phyloP scores from a whole-genome alignment of 2,797 vertebrate species.

The Callimico goeldii region DNA sequence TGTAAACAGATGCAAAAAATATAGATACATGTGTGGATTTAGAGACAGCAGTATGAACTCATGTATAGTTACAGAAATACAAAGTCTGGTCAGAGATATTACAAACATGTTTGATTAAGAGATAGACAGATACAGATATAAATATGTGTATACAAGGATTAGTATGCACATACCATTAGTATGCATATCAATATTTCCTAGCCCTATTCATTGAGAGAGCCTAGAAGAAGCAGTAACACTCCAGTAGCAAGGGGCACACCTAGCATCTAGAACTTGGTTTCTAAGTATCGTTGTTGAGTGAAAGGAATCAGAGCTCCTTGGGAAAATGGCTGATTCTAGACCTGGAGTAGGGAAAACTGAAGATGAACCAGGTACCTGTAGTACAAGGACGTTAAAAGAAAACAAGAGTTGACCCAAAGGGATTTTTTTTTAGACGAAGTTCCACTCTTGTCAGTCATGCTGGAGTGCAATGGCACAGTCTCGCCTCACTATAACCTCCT shows the following conservation, averaged over 20 bases:
- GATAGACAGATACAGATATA: background rate
- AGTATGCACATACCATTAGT: background rate
- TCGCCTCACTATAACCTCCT: too few relatives aligned
- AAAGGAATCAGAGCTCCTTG: background rate
- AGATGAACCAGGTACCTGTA: background rate
- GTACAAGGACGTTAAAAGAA: background rate
- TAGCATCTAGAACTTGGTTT: background rate
- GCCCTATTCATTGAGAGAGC: background rate
- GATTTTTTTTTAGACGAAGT: too few relatives aligned
- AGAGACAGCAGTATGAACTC: background rate
- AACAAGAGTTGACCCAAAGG: background rate
- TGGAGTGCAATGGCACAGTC: too few relatives aligned
- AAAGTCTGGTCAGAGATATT: too few relatives aligned
- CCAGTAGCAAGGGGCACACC: background rate
- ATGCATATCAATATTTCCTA: background rate
- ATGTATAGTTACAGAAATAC: background rate
- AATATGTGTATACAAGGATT: background rate
- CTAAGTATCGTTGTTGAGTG: background rate
- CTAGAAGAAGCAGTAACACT: background rate
- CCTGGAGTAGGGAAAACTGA: background rate
- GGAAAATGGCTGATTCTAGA: background rate
- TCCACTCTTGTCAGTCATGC: too few relatives aligned
- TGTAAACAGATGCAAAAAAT: background rate
- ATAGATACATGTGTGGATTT: background rate
- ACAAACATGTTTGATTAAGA: background rate